Evolutionary conservation across 2,113 vertebrate species (phyloP).

Genomic region (Sapayoa aenigma): DNA sequence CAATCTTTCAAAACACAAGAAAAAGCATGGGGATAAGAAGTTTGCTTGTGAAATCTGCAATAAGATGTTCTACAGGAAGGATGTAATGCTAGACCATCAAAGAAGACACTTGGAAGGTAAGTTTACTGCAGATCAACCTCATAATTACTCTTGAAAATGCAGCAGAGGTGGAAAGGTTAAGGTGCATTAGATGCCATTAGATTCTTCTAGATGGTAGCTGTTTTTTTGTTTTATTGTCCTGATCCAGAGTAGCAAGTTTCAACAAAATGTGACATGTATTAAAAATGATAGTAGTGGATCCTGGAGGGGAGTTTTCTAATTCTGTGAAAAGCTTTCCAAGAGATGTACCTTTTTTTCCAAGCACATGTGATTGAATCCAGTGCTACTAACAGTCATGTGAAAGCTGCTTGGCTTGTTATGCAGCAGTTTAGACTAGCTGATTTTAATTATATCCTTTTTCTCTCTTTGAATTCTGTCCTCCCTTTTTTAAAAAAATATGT

Average conservation of each 20-base stretch:
- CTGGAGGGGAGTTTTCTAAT: not conserved
- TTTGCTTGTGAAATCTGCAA: conserved; percentile 95
- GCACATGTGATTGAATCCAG: not conserved
- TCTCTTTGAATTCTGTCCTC: not conserved
- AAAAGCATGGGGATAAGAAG: conserved; percentile 97
- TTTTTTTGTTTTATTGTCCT: not conserved
- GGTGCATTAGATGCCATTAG: not conserved
- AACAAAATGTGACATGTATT: not conserved
- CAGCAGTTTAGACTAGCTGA: not conserved
- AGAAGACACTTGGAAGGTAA: conserved; percentile 90
- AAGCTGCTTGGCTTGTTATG: not conserved
- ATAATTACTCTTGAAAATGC: not conserved
- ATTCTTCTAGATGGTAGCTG: not conserved
- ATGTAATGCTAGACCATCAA: conserved; percentile 98
- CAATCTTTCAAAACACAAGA: conserved; percentile 99
- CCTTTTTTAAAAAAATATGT: not conserved
- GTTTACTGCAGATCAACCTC: not conserved
- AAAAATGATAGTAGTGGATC: not conserved
- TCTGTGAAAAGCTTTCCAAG: not conserved
- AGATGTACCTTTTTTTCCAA: not conserved
- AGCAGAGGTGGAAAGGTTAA: not conserved
- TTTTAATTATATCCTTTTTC: not conserved
- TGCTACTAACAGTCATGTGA: not conserved
- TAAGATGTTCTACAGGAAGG: conserved; percentile 98
- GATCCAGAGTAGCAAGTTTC: not conserved